Percentiles rank a stretch among this genome's conserved stretches.
Conservation (phyloP, 2,888 invertebrate species). For the Trypoxylon attenuatum region DNA sequence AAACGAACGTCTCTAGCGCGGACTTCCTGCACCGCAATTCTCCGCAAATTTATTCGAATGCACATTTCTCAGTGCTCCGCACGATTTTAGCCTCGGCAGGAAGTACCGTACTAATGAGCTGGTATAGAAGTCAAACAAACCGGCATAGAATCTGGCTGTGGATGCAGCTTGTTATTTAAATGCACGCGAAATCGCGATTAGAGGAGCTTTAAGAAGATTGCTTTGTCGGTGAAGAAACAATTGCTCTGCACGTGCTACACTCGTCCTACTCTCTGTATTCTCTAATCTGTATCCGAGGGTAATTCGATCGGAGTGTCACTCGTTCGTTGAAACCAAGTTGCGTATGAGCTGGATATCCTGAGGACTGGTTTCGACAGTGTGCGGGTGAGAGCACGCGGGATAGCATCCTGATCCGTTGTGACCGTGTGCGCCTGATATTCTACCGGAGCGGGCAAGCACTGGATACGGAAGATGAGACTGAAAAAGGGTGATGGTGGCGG, state of each 20-base stretch:
- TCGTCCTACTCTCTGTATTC: no score
- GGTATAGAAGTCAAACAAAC: slow-evolving; percentile 10
- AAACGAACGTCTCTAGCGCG: slow-evolving; percentile 42
- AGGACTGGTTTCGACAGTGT: no score
- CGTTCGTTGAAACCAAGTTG: no score
- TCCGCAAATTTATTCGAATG: slow-evolving; percentile 47
- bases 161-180: no score
- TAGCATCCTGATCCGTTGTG: neutral
- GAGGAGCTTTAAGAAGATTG: no score
- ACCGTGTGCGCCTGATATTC: slow-evolving; percentile 24
- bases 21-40: slow-evolving; percentile 38
- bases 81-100: slow-evolving; percentile 34
- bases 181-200: no score
- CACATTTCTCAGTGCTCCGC: slow-evolving; percentile 19
- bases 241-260: no score
- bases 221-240: no score
- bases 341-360: no score
- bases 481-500: slow-evolving; percentile 3
- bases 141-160: no score
- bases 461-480: slow-evolving; percentile 28
- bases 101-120: slow-evolving; percentile 11
- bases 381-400: neutral
- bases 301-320: no score
- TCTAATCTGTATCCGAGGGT: no score
- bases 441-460: slow-evolving; percentile 9